Evolutionary conservation across 1,140 invertebrate genomes (phyloP).

Genomic region (Nasonia longicornis): DNA sequence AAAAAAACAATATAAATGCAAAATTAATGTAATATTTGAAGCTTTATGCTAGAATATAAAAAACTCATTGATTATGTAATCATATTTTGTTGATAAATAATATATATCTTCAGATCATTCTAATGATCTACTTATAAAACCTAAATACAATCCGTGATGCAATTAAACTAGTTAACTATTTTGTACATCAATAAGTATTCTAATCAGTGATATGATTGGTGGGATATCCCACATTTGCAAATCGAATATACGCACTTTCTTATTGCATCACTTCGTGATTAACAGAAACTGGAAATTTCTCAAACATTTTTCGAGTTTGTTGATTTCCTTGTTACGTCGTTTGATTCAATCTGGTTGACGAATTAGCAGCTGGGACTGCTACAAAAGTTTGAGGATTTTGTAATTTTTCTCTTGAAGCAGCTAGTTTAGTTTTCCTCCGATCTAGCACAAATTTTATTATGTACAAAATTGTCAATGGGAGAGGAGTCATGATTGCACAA

Average conservation of each 20-base stretch:
- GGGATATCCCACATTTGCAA: constrained; percentile 5
- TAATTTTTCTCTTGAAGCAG: constrained; percentile 51
- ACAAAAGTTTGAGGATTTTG: constrained; percentile 21
- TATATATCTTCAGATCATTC: constrained; percentile 16
- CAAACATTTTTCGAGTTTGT: too few species aligned
- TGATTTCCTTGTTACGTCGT: background rate
- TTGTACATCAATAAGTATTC: constrained; percentile 11
- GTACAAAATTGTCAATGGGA: constrained; percentile 80
- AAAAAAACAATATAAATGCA: too few species aligned
- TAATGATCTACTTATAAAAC: background rate
- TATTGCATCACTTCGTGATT: too few species aligned
- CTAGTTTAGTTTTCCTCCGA: constrained; percentile 52
- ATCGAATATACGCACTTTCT: background rate
- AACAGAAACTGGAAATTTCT: too few species aligned
- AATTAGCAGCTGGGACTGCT: constrained; percentile 4
- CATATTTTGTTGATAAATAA: background rate
- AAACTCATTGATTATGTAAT: background rate
- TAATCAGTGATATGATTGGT: background rate
- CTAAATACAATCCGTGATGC: background rate
- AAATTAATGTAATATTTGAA: too few species aligned
- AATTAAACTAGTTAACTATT: constrained; percentile 1
- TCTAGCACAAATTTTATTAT: constrained; percentile 61
- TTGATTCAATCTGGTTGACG: constrained; percentile 20
- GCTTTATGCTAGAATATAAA: background rate
- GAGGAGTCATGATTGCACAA: constrained; percentile 92